A percentile compares a stretch with the other conserved stretches of the same genome.
Conservation (phyloP, 2,888 invertebrate genomes). For the Suillia variegata region DNA sequence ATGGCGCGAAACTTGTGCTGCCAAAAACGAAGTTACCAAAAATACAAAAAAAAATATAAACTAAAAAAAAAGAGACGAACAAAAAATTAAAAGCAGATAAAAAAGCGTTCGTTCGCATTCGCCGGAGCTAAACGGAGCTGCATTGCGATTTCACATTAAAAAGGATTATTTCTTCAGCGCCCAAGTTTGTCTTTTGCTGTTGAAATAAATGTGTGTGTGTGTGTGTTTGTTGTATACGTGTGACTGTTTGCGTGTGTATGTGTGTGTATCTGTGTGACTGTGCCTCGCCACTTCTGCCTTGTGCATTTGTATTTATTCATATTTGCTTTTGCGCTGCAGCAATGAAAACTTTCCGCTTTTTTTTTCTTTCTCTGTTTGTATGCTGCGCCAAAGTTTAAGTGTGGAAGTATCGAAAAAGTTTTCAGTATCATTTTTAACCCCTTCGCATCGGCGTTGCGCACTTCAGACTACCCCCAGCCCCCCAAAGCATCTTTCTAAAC, state of each 20-base stretch:
- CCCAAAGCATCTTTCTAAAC: too few species aligned
- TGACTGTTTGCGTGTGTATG: too few species aligned
- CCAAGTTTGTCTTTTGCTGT: background rate
- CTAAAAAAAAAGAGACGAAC: background rate
- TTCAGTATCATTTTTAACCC: background rate
- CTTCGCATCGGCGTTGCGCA: too few species aligned
- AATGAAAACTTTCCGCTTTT: background rate
- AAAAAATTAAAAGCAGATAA: background rate
- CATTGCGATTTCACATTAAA: background rate
- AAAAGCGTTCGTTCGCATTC: background rate
- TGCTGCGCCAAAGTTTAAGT: background rate
- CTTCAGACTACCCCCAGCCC: too few species aligned
- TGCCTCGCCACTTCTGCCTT: too few species aligned
- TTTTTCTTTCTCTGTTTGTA: too few species aligned
- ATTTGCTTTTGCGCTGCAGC: background rate
- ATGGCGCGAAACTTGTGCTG: background rate
- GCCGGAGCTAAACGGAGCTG: background rate
- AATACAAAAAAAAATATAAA: too few species aligned
- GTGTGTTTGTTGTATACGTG: too few species aligned
- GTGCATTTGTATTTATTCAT: background rate
- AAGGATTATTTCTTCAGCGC: background rate
- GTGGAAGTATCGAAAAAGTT: background rate
- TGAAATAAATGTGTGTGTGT: background rate
- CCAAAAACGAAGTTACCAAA: background rate
- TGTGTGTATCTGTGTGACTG: too few species aligned